These are phyloP conservation scores for Cryptoprocta ferox DNA, from an alignment of 2,797 vertebrate genomes.

Conservation along the genomic window DNA sequence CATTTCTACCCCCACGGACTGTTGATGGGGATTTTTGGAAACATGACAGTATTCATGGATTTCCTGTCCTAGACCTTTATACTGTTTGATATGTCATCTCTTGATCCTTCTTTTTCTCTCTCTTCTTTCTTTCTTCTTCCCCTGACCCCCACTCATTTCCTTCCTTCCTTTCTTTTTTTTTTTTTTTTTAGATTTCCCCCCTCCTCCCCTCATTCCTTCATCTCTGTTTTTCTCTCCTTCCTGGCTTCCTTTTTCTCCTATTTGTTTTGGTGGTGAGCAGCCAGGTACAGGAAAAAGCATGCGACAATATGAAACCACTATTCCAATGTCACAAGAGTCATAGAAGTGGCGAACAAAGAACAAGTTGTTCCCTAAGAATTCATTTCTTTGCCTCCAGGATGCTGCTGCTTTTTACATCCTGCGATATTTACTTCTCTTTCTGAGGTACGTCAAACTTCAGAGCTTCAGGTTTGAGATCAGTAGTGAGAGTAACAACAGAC, in stretches of 20 bases:
- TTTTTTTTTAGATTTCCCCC: background rate
- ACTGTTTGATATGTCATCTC: background rate
- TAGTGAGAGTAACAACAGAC: constrained; percentile 25
- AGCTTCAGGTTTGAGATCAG: constrained; percentile 12
- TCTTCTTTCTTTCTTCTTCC: no score
- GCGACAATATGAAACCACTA: background rate
- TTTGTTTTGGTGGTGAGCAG: background rate
- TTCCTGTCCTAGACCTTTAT: background rate
- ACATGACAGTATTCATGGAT: background rate
- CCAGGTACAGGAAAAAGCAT: background rate
- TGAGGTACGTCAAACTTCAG: background rate
- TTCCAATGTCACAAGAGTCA: background rate
- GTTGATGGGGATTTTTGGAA: background rate
- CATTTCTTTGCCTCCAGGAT: background rate
- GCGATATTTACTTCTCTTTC: constrained; percentile 48
- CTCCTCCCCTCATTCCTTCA: rapidly evolving
- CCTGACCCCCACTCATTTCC: no score
- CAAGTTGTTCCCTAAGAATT: background rate
- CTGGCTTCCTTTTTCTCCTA: background rate
- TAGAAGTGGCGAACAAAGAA: background rate
- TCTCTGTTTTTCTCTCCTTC: background rate
- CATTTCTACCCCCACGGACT: background rate
- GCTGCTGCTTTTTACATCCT: background rate
- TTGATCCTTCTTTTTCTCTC: background rate
- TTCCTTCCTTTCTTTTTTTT: background rate